A percentile compares a stretch with the other conserved stretches of the same genome.
These are phyloP conservation scores for Chamaea fasciata DNA, from an alignment of 2,113 vertebrate genomes.

Conservation along the genomic window DNA sequence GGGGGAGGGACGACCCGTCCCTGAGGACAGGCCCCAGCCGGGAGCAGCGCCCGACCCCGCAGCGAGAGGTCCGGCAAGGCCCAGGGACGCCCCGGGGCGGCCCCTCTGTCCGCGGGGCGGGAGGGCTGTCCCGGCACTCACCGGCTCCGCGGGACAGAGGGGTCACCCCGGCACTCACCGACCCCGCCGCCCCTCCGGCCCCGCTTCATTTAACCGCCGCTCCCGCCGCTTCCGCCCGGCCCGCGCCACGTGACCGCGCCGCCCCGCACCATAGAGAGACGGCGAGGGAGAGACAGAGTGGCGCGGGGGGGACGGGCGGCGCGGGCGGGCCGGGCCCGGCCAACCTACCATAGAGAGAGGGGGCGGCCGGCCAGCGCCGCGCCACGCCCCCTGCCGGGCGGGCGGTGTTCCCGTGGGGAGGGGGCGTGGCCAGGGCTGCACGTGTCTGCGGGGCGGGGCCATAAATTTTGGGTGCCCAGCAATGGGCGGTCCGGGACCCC, in stretches of 20 bases:
- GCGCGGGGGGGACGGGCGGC: background rate
- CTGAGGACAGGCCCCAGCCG: background rate
- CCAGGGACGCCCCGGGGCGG: background rate
- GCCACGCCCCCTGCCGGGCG: background rate
- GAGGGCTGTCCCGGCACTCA: background rate
- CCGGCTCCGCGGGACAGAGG: background rate
- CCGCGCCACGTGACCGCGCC: constrained; percentile 34
- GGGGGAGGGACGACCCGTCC: background rate
- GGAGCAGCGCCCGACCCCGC: background rate
- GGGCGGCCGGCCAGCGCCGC: background rate
- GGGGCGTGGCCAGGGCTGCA: background rate
- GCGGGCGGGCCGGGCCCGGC: background rate
- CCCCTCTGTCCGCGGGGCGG: background rate
- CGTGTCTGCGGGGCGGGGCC: background rate
- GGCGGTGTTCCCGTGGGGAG: background rate
- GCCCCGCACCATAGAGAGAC: constrained; percentile 38
- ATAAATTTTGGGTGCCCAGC: background rate
- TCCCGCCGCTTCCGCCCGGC: constrained; percentile 35
- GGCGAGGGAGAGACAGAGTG: background rate
- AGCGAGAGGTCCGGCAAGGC: background rate
- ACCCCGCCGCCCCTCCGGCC: background rate
- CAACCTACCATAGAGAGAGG: constrained; percentile 1
- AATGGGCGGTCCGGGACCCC: background rate
- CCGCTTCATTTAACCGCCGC: constrained; percentile 44
- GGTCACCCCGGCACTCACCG: background rate